These are phyloP conservation scores for Phoxinus dragarum DNA, from an alignment of 2,797 vertebrate genomes.

Conservation along the genomic window DNA sequence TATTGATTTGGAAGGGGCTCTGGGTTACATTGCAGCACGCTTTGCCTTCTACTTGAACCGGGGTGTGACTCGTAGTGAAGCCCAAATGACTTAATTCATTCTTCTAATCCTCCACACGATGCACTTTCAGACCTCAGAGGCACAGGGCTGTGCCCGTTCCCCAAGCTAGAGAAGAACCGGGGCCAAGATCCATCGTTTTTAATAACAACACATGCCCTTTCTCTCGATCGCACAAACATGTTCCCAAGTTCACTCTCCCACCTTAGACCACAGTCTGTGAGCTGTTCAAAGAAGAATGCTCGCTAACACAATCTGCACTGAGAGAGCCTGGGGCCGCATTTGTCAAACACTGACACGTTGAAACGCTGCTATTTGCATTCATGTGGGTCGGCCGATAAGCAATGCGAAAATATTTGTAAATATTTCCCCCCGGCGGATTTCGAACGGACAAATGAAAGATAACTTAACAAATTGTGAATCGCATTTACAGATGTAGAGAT, in stretches of 20 bases:
- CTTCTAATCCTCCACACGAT: slow-evolving; percentile 66
- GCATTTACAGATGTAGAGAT: slow-evolving; percentile 10
- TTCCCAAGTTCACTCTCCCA: slow-evolving; percentile 30
- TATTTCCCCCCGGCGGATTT: slow-evolving; percentile 32
- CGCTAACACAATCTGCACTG: slow-evolving; percentile 31
- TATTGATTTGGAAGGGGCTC: slow-evolving; percentile 64
- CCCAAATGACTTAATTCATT: slow-evolving; percentile 83
- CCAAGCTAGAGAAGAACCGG: slow-evolving; percentile 70
- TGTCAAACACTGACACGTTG: slow-evolving; percentile 50
- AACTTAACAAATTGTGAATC: slow-evolving; percentile 30
- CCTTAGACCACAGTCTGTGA: slow-evolving; percentile 65
- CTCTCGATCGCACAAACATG: slow-evolving; percentile 38
- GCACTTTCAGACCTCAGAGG: slow-evolving; percentile 53
- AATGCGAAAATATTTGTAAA: slow-evolving; percentile 58
- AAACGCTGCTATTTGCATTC: slow-evolving; percentile 47
- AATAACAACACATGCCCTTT: slow-evolving; percentile 69
- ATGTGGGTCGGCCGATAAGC: slow-evolving; percentile 39
- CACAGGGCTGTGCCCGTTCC: slow-evolving; percentile 70
- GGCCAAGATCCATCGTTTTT: slow-evolving; percentile 63
- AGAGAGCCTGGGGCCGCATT: slow-evolving; percentile 40
- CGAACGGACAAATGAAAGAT: slow-evolving; percentile 27
- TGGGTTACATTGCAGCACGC: slow-evolving; percentile 64
- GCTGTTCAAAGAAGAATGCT: slow-evolving; percentile 56
- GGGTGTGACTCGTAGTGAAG: slow-evolving; percentile 70
- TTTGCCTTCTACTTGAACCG: slow-evolving; percentile 64